phyloP scores from a whole-genome alignment of 2,797 vertebrate species.

The Apogon talboti region DNA sequence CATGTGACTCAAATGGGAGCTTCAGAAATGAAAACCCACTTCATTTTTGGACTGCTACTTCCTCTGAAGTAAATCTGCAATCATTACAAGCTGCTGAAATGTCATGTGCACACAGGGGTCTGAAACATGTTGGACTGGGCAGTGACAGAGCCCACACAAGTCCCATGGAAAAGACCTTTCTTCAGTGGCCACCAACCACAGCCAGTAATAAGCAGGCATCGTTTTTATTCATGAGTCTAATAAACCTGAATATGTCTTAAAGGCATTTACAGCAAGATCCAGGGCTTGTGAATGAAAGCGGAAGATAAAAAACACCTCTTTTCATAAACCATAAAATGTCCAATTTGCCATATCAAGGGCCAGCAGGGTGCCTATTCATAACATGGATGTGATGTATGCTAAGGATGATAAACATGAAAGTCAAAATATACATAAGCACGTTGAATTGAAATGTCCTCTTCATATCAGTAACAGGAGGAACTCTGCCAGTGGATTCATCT shows the following conservation, averaged over 20 bases:
- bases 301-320: constrained; percentile 77
- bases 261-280: constrained; percentile 67
- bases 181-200: constrained; percentile 34
- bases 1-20: constrained; percentile 10
- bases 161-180: constrained; percentile 24
- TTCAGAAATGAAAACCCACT: not conserved
- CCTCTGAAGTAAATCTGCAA: constrained; percentile 16
- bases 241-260: constrained; percentile 79
- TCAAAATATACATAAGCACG: constrained; percentile 76
- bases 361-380: constrained; percentile 80
- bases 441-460: constrained; percentile 70
- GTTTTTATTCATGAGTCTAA: constrained; percentile 78
- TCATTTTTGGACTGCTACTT: constrained; percentile 12
- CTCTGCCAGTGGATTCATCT: constrained; percentile 72
- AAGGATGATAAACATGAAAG: constrained; percentile 83
- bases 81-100: constrained; percentile 45
- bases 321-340: constrained; percentile 85
- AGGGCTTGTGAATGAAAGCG: constrained; percentile 78
- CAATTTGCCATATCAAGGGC: constrained; percentile 85
- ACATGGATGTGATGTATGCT: constrained; percentile 75
- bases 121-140: constrained; percentile 16
- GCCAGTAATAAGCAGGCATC: constrained; percentile 49
- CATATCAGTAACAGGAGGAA: constrained; percentile 77
- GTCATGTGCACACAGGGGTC: constrained; percentile 19
- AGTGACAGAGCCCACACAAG: constrained; percentile 15